Base-by-base conservation (phyloP, 2,888 invertebrate species). In the Hypomecis punctinalis region DNA sequence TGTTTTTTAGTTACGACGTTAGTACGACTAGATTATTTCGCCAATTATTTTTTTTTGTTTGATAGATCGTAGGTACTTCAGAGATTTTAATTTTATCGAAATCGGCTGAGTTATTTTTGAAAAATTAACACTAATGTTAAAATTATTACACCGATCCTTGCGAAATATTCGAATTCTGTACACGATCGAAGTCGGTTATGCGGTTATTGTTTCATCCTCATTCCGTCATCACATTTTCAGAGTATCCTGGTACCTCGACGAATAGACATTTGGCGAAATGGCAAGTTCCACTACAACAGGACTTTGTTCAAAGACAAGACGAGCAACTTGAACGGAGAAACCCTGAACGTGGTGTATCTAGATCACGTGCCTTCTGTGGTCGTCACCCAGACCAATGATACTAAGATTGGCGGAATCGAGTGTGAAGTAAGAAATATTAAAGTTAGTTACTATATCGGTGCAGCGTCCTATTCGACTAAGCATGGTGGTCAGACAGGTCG, bases 331-430 rank as follows among this genome's bases (percentile, higher is more conserved):
- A 93, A 93, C 69, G 94, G 94, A 42, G 94, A 95, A 80, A 84
- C 89, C 1, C 76, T 95, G 53, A 94, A 94, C 75, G 94, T 96
- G 0, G 95, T 95, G 0, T 94, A 95, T 60, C 94, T 96, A 68
- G 94, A 95, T 45, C 96, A 96, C 76, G 93, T 95, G 10, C 96
- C 96, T 0, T 96, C 96, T 0, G 94, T 95, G 0, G 89, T 94
- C 6, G 88, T 90, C 0, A 76, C 71, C 6, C 90, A 89, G 49
- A 79, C 76, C 7, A 94, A 94, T 74, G 85, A 78, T 0, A 78
- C 84, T 0, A 83, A 79, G 68, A 92, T 94, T 68, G 88, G 91
- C 4, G 96, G 96, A 5, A 90, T 96, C 37, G 96, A 96, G 91
- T 94, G 96, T 73, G 95, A 96, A 88, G 96, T 96, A 81, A 76